These are phyloP conservation scores for Odontophorus gujanensis DNA, from an alignment of 2,113 vertebrate species.

Conservation along the genomic window DNA sequence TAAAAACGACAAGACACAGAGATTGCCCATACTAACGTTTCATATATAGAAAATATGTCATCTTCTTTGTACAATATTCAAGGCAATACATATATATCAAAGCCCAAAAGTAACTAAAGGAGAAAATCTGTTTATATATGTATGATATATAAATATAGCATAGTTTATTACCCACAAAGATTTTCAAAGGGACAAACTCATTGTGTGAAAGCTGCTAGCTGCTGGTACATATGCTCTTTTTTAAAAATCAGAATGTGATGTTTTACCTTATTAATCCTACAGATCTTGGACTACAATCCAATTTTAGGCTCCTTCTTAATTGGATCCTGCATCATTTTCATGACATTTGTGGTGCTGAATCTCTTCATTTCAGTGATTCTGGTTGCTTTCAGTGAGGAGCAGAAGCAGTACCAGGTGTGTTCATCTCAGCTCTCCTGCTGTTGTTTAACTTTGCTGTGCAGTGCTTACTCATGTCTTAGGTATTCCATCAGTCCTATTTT, in stretches of 20 bases:
- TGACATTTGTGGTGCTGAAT: slow-evolving; percentile 97
- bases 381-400: slow-evolving; percentile 93
- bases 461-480: not conserved
- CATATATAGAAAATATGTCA: not conserved
- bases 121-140: not conserved
- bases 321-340: slow-evolving; percentile 94
- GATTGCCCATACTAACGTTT: not conserved
- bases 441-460: not conserved
- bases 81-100: not conserved
- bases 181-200: not conserved
- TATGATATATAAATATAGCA: not conserved
- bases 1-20: not conserved
- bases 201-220: not conserved
- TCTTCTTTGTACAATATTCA: not conserved
- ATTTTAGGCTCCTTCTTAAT: slow-evolving; percentile 91
- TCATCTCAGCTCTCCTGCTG: not conserved
- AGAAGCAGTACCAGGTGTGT: slow-evolving; percentile 88
- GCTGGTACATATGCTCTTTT: not conserved
- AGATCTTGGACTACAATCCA: slow-evolving; percentile 92
- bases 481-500: not conserved
- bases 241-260: not conserved
- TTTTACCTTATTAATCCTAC: slow-evolving; percentile 22
- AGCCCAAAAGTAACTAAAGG: not conserved
- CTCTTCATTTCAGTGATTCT: slow-evolving; percentile 96
- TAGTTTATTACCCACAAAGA: not conserved